Evolutionary conservation across 2,888 invertebrate species (phyloP).

Genomic region (Heteromyza rotundicornis): DNA sequence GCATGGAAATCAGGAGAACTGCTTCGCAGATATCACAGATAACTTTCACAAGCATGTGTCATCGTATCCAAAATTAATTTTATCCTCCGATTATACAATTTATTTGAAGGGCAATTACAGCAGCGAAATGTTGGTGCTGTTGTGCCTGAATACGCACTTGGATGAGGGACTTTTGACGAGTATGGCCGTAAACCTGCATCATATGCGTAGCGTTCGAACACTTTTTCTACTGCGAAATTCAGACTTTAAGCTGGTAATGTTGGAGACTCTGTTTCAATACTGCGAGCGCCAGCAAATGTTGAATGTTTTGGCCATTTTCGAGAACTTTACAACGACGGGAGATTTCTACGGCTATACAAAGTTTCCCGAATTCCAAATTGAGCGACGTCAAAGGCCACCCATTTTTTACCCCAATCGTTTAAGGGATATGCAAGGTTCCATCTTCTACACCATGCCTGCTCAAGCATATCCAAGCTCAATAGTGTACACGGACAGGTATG

Average conservation of each 20-base stretch:
- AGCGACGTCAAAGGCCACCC: conserved; percentile 33
- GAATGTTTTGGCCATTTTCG: background rate
- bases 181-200: too few relatives aligned
- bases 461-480: conserved; percentile 36
- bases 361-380: background rate
- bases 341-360: background rate
- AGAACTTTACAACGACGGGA: background rate
- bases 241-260: too few relatives aligned
- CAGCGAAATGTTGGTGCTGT: too few relatives aligned
- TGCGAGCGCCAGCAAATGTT: too few relatives aligned
- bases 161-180: too few relatives aligned
- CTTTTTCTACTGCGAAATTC: too few relatives aligned
- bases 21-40: background rate
- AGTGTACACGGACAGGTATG: conserved; percentile 25
- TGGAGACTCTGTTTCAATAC: background rate
- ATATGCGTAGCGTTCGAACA: too few relatives aligned
- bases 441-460: conserved; percentile 30
- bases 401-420: too few relatives aligned
- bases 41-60: background rate
- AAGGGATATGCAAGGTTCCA: conserved; percentile 34
- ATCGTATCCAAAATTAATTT: background rate
- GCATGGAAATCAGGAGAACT: background rate
- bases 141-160: too few relatives aligned
- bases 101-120: too few relatives aligned
- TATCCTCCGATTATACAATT: background rate